phyloP scores from a whole-genome alignment of 2,797 vertebrate genomes.

The Rachycentron canadum region DNA sequence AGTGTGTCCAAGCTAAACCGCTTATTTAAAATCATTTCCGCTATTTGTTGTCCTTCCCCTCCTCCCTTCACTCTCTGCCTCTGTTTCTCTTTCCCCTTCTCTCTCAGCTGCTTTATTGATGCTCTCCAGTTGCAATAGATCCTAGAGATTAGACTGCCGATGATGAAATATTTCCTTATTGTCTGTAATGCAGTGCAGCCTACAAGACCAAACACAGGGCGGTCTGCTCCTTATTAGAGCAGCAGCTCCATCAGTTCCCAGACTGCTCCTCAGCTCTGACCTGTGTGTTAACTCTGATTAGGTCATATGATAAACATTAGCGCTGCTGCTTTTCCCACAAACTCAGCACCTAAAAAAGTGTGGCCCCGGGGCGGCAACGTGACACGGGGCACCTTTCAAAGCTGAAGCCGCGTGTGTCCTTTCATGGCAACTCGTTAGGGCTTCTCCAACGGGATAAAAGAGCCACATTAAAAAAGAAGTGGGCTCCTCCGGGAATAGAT shows the following conservation, averaged over 20 bases:
- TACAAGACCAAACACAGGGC: conserved; percentile 79
- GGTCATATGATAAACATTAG: conserved; percentile 95
- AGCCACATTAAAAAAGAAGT: conserved; percentile 80
- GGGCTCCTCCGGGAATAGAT: conserved; percentile 75
- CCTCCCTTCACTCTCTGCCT: conserved; percentile 37
- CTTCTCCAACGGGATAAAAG: conserved; percentile 83
- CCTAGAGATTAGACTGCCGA: conserved; percentile 76
- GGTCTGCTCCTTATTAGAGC: conserved; percentile 86
- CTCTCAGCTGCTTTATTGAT: conserved; percentile 73
- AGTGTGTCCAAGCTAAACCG: conserved; percentile 62
- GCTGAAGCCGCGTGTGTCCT: conserved; percentile 88
- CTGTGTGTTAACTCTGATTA: conserved; percentile 88
- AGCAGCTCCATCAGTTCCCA: conserved; percentile 86
- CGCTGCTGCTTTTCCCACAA: conserved; percentile 89
- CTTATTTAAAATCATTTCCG: conserved; percentile 76
- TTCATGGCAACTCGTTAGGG: conserved; percentile 87
- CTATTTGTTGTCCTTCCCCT: conserved; percentile 71
- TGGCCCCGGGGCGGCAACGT: conserved; percentile 85
- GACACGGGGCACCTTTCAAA: conserved; percentile 87
- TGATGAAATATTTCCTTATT: conserved; percentile 89
- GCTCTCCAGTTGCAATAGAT: conserved; percentile 77
- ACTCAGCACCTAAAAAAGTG: conserved; percentile 87
- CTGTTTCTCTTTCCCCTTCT: conserved; percentile 58
- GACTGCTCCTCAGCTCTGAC: conserved; percentile 88
- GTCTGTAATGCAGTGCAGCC: conserved; percentile 81